These are phyloP conservation scores for Theropithecus gelada DNA, from an alignment of 2,113 vertebrate species.

Conservation along the genomic window DNA sequence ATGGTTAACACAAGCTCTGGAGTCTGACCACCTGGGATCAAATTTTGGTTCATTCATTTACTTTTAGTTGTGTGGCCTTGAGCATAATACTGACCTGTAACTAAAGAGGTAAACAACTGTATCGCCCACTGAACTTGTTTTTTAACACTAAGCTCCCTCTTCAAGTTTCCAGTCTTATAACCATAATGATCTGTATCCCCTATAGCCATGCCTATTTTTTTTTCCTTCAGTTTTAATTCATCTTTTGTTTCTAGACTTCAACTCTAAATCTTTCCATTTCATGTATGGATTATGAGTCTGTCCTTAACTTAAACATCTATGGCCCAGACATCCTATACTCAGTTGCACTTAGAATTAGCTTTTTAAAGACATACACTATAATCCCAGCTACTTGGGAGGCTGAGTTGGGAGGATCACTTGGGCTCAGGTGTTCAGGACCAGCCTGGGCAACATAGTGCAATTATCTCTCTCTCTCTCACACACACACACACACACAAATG, in stretches of 20 bases:
- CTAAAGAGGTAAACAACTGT: not conserved
- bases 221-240: conserved; percentile 45
- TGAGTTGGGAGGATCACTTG: not conserved
- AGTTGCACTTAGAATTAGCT: conserved; percentile 46
- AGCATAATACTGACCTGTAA: not conserved
- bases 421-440: not conserved
- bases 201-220: not conserved
- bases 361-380: conserved; percentile 11
- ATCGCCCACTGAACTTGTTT: not conserved
- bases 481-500: too few species aligned
- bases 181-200: not conserved
- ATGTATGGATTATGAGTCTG: conserved; percentile 22
- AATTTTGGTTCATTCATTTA: not conserved
- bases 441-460: not conserved
- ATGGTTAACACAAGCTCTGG: not conserved
- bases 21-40: not conserved
- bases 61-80: not conserved
- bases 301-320: not conserved
- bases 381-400: not conserved
- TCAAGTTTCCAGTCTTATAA: not conserved
- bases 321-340: not conserved
- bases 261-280: conserved; percentile 16
- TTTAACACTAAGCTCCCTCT: not conserved
- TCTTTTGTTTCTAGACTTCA: conserved; percentile 30
- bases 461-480: too few species aligned